Percentiles rank a stretch among this genome's conserved stretches.
phyloP scores from a whole-genome alignment of 2,797 vertebrate genomes.

The Eulemur mongoz region DNA sequence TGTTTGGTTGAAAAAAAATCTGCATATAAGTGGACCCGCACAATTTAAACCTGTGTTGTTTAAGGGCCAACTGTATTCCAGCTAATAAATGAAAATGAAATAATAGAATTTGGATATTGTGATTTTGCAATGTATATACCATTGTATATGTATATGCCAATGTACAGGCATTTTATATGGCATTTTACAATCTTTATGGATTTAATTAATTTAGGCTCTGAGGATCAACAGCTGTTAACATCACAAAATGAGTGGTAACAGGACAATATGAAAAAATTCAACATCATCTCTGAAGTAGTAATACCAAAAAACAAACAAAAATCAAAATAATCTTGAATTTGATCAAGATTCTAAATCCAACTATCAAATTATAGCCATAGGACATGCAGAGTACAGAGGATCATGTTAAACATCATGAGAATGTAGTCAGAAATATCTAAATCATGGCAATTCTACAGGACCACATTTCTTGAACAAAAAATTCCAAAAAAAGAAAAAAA shows the following conservation, averaged over 20 bases:
- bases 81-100: background rate
- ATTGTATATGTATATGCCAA: background rate
- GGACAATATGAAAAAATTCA: background rate
- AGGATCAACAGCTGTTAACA: background rate
- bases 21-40: accelerated
- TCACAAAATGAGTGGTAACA: background rate
- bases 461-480: background rate
- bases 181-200: background rate
- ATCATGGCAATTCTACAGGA: background rate
- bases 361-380: background rate
- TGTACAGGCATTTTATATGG: background rate
- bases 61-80: background rate
- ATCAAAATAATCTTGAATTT: background rate
- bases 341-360: background rate
- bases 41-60: background rate
- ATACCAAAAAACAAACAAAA: background rate
- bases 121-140: background rate
- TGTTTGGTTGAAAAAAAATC: background rate
- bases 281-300: background rate
- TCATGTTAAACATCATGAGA: background rate
- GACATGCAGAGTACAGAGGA: background rate
- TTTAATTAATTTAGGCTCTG: background rate
- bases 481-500: background rate
- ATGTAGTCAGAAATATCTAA: background rate
- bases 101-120: background rate